Evolutionary conservation across 2,113 vertebrate genomes (phyloP), one percentile per base, ranked within the genome.

Genomic region (Xiphias gladius): DNA sequence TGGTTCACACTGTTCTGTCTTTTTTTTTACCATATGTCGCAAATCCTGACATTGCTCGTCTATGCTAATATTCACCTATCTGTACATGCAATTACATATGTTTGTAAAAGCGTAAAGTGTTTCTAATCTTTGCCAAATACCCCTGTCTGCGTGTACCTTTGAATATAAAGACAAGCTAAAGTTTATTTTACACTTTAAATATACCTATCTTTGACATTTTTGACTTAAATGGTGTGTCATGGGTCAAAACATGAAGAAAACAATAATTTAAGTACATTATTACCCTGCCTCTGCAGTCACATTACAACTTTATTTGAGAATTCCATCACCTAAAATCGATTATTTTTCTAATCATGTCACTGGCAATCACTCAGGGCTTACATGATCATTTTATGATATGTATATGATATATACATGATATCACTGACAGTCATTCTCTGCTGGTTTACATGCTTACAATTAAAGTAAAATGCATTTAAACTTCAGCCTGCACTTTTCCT

Each of bases 1-100:
- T 82, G 74, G 46, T 32, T 78, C 24, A 41, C 20, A 24, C 39
- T 58, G 20, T 62, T 54, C 2, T 57, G 57, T 54, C n/a, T 65
- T 61, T 13, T 83, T 55, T 83, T 55, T 54, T 20, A 64, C 4
- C 46, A 74, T 55, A 19, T 72, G 74, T 55, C 48, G 11, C 58
- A 63, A 64, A 76, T 85, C 9, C 24, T 71, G 39, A 63, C 5
- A 24, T 39, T 22, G 22, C 19, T 63, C 37, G 7, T 62, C 5
- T 2, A n/a, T 52, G 28, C 1, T 24, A 39, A 48, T n/a, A 41
- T 65, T 50, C 3, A 24, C 28, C 28, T 73, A 26, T 69, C 28
- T 67, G 16, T 55, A 55, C 17, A 66, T 17, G 1, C 20, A 64
- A 24, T 39, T 41, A n/a, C 1, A 48, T 39, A 35, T 39, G 9